A percentile compares a stretch with the other conserved stretches of the same genome.
Conservation (phyloP, 2,113 vertebrate genomes). For the Meles meles region DNA sequence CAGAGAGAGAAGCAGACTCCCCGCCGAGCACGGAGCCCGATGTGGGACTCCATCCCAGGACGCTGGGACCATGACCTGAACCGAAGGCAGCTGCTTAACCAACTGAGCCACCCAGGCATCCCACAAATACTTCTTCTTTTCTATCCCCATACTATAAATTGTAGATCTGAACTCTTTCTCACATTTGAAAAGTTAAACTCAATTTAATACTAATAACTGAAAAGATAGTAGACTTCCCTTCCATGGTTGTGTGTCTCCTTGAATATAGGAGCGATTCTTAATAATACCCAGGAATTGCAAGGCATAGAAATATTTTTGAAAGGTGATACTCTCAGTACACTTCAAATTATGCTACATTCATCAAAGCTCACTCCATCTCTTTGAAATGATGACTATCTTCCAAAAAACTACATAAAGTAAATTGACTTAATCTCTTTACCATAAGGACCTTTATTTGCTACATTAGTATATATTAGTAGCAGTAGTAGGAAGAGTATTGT, state of each 20-base stretch:
- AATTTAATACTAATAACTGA: neutral
- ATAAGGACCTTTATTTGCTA: neutral
- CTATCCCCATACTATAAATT: neutral
- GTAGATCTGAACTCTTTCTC: neutral
- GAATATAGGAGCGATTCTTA: neutral
- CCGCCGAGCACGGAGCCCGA: no score
- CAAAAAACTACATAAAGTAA: neutral
- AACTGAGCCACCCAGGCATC: no score
- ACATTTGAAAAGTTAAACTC: neutral
- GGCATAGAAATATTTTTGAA: neutral
- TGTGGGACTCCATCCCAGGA: no score
- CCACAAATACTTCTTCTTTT: neutral
- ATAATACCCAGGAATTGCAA: neutral
- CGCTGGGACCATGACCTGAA: no score
- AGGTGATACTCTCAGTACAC: neutral
- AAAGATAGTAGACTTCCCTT: neutral
- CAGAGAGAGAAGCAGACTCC: no score
- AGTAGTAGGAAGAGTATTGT: neutral
- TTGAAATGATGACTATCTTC: neutral
- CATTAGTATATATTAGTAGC: neutral
- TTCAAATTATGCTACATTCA: neutral
- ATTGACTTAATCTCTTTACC: neutral
- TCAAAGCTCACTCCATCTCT: neutral
- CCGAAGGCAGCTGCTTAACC: no score
- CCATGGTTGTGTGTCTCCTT: neutral